Evolutionary conservation across 2,797 vertebrate genomes (phyloP).

Genomic region (Cossypha caffra): DNA sequence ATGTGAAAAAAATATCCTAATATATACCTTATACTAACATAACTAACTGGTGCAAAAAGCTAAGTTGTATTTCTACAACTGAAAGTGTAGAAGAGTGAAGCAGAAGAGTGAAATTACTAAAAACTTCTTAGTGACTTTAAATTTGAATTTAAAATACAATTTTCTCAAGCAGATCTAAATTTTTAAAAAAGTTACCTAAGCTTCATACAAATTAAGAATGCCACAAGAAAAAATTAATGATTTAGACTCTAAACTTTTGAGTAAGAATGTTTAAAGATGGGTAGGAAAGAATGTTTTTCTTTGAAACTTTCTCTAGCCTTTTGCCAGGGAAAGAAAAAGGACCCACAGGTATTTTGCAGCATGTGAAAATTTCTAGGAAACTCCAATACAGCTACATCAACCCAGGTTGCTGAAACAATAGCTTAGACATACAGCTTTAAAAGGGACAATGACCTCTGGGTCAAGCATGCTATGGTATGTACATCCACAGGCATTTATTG

Average conservation of each 20-base stretch:
- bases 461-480: neutral
- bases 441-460: neutral
- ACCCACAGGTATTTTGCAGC: neutral
- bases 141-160: neutral
- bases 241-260: neutral
- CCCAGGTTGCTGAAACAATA: neutral
- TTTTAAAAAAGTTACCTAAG: neutral
- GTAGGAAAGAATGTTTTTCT: neutral
- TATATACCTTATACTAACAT: neutral
- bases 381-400: neutral
- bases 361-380: neutral
- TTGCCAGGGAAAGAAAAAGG: neutral
- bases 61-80: neutral
- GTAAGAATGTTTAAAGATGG: neutral
- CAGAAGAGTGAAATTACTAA: neutral
- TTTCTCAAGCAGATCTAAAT: neutral
- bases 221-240: neutral
- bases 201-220: neutral
- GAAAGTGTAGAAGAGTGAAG: no score
- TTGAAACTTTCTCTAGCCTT: neutral
- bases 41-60: neutral
- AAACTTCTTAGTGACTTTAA: neutral
- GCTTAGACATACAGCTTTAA: neutral
- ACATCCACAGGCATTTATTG: neutral
- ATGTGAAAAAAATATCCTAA: neutral